These are phyloP conservation scores for Bucorvus abyssinicus DNA, from an alignment of 2,797 vertebrate species.

Conservation along the genomic window DNA sequence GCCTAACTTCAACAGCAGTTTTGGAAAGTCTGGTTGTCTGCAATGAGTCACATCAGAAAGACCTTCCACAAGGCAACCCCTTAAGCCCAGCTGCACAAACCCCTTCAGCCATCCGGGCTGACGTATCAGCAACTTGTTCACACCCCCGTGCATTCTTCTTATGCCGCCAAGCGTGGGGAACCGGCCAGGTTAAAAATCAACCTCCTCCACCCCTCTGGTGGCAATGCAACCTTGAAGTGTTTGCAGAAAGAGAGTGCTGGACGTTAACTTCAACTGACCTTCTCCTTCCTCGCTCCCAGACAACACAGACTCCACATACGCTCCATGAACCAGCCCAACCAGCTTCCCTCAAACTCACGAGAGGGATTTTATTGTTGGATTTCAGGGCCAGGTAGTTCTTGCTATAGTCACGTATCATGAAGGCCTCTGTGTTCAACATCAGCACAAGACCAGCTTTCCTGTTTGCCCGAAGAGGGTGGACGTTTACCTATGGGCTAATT, in stretches of 20 bases:
- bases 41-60: background rate
- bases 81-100: slow-evolving; percentile 26
- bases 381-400: background rate
- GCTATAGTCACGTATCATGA: background rate
- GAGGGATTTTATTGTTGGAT: background rate
- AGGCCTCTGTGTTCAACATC: background rate
- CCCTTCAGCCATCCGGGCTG: background rate
- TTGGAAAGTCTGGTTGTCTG: background rate
- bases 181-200: slow-evolving; percentile 57
- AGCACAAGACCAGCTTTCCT: background rate
- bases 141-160: background rate
- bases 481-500: background rate
- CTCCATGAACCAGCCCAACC: background rate
- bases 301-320: background rate
- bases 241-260: slow-evolving; percentile 20
- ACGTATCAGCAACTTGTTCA: background rate
- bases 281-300: background rate
- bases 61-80: background rate
- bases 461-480: background rate
- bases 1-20: background rate
- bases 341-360: background rate
- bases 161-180: slow-evolving; percentile 3
- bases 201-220: slow-evolving; percentile 38
- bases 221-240: background rate
- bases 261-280: slow-evolving; percentile 4